Percentiles rank a stretch among this genome's conserved stretches.
Evolutionary conservation across 2,113 vertebrate genomes (phyloP).

Genomic region (Ctenomys sociabilis): DNA sequence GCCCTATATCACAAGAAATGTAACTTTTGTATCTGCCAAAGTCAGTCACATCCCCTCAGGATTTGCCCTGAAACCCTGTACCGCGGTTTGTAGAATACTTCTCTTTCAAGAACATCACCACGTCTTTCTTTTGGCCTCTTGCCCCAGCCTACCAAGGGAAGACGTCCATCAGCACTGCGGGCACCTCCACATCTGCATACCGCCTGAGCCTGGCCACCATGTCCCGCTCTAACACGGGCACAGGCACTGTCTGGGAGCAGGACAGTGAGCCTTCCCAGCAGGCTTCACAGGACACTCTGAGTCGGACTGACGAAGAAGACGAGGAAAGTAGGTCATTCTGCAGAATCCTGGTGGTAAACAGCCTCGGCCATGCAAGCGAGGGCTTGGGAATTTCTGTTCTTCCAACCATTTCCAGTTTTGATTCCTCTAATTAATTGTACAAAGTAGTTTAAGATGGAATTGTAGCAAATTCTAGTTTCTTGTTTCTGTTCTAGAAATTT

Average conservation of each 20-base stretch:
- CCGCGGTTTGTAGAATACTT: too few species aligned
- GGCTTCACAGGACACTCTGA: conserved; percentile 97
- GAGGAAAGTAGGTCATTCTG: conserved; percentile 93
- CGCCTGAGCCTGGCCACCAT: conserved; percentile 98
- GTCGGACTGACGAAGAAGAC: conserved; percentile 97
- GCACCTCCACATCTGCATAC: conserved; percentile 97
- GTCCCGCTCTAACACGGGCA: conserved; percentile 99
- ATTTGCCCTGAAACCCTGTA: too few species aligned
- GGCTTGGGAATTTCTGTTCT: neutral
- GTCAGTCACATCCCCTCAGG: too few species aligned
- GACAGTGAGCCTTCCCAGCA: conserved; percentile 98
- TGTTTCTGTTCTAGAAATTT: neutral
- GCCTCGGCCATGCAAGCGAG: neutral
- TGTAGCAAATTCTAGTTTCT: neutral
- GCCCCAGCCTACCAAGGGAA: conserved; percentile 96
- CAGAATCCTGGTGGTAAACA: neutral
- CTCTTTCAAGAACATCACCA: neutral
- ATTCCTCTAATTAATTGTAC: neutral
- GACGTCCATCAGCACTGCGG: conserved; percentile 97
- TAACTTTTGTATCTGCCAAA: too few species aligned
- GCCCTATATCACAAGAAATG: too few species aligned
- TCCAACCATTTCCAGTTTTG: neutral
- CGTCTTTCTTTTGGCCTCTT: conserved; percentile 38
- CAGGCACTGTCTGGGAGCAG: conserved; percentile 98
- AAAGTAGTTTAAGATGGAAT: neutral